Evolutionary conservation across 2,797 vertebrate genomes (phyloP).

Genomic region (Oreortyx pictus): DNA sequence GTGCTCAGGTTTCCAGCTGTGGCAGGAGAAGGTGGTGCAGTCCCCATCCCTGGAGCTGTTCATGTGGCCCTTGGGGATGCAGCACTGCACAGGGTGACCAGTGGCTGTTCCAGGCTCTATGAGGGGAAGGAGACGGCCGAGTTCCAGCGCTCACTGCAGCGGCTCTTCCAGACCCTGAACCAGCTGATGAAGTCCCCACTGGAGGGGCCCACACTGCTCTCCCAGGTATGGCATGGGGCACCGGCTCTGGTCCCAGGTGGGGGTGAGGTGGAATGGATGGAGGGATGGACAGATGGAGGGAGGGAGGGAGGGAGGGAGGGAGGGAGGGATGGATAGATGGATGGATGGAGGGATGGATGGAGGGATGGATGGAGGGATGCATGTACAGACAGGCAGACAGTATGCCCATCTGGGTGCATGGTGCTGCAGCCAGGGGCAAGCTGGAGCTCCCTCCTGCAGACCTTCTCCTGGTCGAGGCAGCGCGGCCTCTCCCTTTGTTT

Average conservation of each 20-base stretch:
- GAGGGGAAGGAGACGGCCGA: constrained; percentile 55
- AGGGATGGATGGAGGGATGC: not conserved
- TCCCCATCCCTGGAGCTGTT: no score
- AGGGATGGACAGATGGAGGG: no score
- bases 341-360: not conserved
- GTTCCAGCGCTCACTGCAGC: constrained; percentile 39
- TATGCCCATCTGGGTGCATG: no score
- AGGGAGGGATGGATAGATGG: no score
- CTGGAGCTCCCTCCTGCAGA: not conserved
- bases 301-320: no score
- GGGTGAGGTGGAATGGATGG: rapidly evolving
- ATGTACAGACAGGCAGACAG: not conserved
- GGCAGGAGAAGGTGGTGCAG: no score
- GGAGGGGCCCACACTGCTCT: constrained; percentile 55
- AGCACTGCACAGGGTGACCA: not conserved
- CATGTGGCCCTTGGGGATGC: no score
- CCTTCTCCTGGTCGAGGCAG: not conserved
- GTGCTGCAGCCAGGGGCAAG: not conserved
- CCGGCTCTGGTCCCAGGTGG: not conserved
- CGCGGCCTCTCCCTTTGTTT: not conserved
- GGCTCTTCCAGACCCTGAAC: constrained; percentile 51
- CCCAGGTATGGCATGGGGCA: constrained; percentile 14
- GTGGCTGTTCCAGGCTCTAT: constrained; percentile 57
- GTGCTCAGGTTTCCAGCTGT: no score
- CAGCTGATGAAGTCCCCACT: constrained; percentile 54